phyloP scores from a whole-genome alignment of 2,113 vertebrate species.

The Apus apus region DNA sequence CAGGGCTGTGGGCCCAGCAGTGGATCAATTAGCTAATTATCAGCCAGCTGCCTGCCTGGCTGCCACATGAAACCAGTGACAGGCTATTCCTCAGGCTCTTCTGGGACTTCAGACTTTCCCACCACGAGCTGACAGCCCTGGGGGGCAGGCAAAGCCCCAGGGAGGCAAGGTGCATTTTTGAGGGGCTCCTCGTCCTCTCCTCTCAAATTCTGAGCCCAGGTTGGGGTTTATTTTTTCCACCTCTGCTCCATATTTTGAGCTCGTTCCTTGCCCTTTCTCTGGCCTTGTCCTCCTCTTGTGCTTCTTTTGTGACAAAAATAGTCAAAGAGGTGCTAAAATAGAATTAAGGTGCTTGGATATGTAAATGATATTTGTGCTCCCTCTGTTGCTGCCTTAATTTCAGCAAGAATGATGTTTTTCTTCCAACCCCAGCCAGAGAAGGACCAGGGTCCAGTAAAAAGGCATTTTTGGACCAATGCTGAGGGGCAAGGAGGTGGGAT shows the following conservation, averaged over 20 bases:
- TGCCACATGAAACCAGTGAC: background rate
- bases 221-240: background rate
- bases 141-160: background rate
- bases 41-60: background rate
- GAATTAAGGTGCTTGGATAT: conserved; percentile 11
- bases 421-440: background rate
- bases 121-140: background rate
- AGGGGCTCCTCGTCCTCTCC: background rate
- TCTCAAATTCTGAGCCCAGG: rapidly evolving
- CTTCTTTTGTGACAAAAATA: conserved; percentile 1
- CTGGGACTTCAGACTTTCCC: background rate
- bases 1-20: background rate
- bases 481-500: background rate
- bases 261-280: conserved; percentile 22
- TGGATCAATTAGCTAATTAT: background rate
- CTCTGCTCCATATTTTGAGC: background rate
- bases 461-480: background rate
- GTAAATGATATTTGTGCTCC: background rate
- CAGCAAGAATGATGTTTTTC: background rate
- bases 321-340: conserved; percentile 40
- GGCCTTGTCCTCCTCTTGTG: conserved; percentile 28
- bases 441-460: background rate
- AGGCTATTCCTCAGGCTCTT: background rate
- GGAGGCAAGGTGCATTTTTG: background rate
- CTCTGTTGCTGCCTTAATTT: background rate